Evolutionary conservation across 2,888 invertebrate genomes (phyloP), one percentile per base, ranked within the genome.

Genomic region (Sepioteuthis lessoniana): DNA sequence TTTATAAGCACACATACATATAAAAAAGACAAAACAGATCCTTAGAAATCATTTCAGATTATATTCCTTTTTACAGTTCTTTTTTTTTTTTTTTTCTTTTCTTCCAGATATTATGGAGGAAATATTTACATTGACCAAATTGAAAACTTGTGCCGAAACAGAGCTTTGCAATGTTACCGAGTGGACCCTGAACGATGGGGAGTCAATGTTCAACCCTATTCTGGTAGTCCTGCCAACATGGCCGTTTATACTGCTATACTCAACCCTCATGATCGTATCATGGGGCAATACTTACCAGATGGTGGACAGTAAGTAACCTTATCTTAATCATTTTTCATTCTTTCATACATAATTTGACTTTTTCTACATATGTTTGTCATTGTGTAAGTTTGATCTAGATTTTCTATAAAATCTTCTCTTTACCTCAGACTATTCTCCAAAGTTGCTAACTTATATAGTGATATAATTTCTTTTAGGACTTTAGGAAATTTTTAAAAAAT

Each of bases 141-240:
- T 96, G 99, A 99, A 98, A 96, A 98, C 42, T 97, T 99, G 94
- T 98, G 99, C 94, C 99, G 99, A 97, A 98, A 98, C 96, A 98
- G 99, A 95, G 98, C 98, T 0, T 97, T 99, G 93, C 98, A 98
- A 97, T 98, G 98, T 1, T 99, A 98, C 97, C 98, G 98, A 95
- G 97, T 99, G 37, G 98, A 98, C 96, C 98, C 98, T 0, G 98
- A 98, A 94, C 98, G 98, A 97, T 99, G 99, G 99, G 99, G 97
- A 7, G 97, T 97, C 21, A 97, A 97, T 94, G 97, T 97, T 3
- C 99, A 99, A 97, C 99, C 99, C 0, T 99, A 99, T 97, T 99
- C 99, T 94, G 98, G 98, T 96, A 99, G 99, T n/a, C 99, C 99
- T 35, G 99, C 99, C 10, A 99, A 99, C 97, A 98, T 99, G 97